These are phyloP conservation scores for Lasioglossum lativentre DNA, from an alignment of 2,888 invertebrate genomes.

Conservation along the genomic window DNA sequence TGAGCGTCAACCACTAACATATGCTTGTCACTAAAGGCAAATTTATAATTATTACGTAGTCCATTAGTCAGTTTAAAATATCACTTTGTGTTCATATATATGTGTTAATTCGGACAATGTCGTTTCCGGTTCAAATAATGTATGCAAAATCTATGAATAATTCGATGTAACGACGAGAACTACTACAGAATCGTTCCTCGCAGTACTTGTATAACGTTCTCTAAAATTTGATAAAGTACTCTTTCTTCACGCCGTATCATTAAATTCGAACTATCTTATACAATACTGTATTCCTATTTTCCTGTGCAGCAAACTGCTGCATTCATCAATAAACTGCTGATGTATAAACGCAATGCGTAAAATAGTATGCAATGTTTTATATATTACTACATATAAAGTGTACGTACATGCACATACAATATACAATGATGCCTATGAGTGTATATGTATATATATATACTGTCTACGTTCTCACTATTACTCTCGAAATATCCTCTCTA, in stretches of 20 bases:
- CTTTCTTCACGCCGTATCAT: constrained; percentile 28
- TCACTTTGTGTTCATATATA: constrained; percentile 15
- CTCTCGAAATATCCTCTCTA: no score
- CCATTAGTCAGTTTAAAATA: constrained; percentile 27
- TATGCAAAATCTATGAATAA: neutral
- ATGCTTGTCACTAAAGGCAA: constrained; percentile 26
- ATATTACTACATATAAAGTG: constrained; percentile 15
- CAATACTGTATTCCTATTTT: constrained; percentile 31
- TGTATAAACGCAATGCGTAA: constrained; percentile 53
- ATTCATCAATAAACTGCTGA: constrained; percentile 50
- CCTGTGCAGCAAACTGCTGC: neutral
- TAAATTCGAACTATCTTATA: constrained; percentile 50
- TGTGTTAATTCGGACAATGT: neutral
- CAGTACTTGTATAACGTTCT: constrained; percentile 42
- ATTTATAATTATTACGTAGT: constrained; percentile 14
- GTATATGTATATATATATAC: no score
- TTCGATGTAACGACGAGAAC: constrained; percentile 5
- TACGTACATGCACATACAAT: neutral
- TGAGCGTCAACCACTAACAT: constrained; percentile 1
- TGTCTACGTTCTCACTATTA: no score
- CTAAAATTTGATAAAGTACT: constrained; percentile 34
- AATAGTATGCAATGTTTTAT: constrained; percentile 28
- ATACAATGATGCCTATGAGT: no score
- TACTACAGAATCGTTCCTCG: constrained; percentile 15
- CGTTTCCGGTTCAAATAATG: neutral